Percentiles rank a stretch among this genome's conserved stretches.
phyloP scores from a whole-genome alignment of 2,113 vertebrate species.

The Anseranas semipalmata region DNA sequence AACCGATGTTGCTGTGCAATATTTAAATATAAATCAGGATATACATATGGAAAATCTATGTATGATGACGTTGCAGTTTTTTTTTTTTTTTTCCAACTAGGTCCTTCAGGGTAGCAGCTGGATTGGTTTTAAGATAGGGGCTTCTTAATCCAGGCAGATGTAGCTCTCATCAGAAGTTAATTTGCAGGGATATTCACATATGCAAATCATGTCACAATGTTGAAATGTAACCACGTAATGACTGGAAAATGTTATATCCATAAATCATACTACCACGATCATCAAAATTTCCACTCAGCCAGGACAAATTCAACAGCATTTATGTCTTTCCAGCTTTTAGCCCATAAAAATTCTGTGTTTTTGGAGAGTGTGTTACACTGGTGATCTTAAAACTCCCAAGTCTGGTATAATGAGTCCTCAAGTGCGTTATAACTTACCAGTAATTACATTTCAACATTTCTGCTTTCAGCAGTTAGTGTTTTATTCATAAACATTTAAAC shows the following conservation, averaged over 20 bases:
- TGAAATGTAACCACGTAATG: slow-evolving; percentile 90
- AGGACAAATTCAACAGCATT: slow-evolving; percentile 85
- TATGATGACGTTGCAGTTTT: slow-evolving; percentile 37
- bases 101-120: slow-evolving; percentile 79
- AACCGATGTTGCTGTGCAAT: neutral
- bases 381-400: slow-evolving; percentile 83
- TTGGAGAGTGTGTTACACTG: slow-evolving; percentile 77
- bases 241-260: slow-evolving; percentile 89
- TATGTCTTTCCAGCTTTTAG: slow-evolving; percentile 82
- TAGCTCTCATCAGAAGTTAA: slow-evolving; percentile 89
- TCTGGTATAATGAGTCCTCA: slow-evolving; percentile 84
- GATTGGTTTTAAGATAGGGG: slow-evolving; percentile 78
- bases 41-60: neutral
- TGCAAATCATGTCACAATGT: slow-evolving; percentile 95
- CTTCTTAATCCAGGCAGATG: slow-evolving; percentile 92
- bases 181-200: slow-evolving; percentile 91
- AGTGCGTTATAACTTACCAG: slow-evolving; percentile 85
- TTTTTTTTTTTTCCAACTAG: slow-evolving; percentile 27
- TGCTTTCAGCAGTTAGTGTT: slow-evolving; percentile 84
- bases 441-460: slow-evolving; percentile 87
- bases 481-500: slow-evolving; percentile 88
- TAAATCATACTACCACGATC: slow-evolving; percentile 91
- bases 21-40: neutral
- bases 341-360: slow-evolving; percentile 81
- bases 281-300: slow-evolving; percentile 94